Conservation (phyloP, 2,888 invertebrate species). For the Germaria angustata region DNA sequence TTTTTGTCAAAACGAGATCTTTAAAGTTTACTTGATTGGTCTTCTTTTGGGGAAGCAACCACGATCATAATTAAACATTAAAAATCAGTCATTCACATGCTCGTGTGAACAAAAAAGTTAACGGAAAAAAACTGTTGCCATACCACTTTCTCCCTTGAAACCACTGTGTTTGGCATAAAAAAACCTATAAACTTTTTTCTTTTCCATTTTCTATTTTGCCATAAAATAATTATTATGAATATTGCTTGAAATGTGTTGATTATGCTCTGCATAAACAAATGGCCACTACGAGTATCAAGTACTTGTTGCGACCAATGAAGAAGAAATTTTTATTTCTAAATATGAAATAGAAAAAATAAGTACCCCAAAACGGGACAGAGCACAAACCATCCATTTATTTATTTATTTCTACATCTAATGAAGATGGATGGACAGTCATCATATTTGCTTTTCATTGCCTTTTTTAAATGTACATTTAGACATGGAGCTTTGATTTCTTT, state of each 20-base stretch:
- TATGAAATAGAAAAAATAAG: background rate
- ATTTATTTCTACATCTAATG: constrained; percentile 43
- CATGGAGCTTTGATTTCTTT: constrained; percentile 42
- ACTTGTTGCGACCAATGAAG: constrained; percentile 19
- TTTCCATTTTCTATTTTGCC: constrained; percentile 38
- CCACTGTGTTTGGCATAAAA: constrained; percentile 4
- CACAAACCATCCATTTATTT: background rate
- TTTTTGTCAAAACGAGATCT: too few relatives aligned
- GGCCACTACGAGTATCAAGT: background rate
- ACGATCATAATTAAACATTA: too few relatives aligned
- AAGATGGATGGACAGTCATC: constrained; percentile 35
- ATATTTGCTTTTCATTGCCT: background rate
- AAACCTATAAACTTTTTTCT: background rate
- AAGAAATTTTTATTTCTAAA: constrained; percentile 4
- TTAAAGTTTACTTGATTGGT: too few relatives aligned
- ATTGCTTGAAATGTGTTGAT: constrained; percentile 22
- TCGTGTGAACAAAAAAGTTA: too few relatives aligned
- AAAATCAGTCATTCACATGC: too few relatives aligned
- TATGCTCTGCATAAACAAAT: constrained; percentile 48
- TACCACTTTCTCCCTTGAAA: background rate
- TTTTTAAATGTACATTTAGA: background rate
- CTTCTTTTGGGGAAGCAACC: too few relatives aligned
- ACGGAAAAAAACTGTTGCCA: too few relatives aligned
- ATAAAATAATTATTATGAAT: constrained; percentile 64
- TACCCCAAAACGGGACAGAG: background rate